A percentile compares a stretch with the other conserved stretches of the same genome.
phyloP scores from a whole-genome alignment of 2,888 invertebrate species.

The Suillia variegata region DNA sequence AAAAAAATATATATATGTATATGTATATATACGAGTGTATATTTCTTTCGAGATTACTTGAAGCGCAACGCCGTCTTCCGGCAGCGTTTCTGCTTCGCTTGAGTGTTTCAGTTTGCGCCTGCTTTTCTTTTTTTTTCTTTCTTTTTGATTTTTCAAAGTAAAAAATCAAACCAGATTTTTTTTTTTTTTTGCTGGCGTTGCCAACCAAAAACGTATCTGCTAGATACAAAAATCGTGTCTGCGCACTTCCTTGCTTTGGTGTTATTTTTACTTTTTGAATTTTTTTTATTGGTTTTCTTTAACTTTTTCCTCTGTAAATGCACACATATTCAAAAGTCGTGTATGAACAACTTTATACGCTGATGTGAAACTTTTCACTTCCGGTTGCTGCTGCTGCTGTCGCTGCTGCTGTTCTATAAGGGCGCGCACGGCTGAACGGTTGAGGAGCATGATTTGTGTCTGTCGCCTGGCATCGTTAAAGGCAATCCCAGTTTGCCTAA shows the following conservation, averaged over 20 bases:
- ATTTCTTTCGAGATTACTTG: constrained; percentile 40
- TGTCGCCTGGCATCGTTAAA: too few relatives aligned
- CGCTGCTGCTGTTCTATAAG: too few relatives aligned
- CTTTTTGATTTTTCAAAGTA: constrained; percentile 34
- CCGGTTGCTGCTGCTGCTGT: too few relatives aligned
- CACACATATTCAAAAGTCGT: not conserved
- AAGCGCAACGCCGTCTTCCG: constrained; percentile 28
- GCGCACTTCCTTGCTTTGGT: not conserved
- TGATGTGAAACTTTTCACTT: not conserved
- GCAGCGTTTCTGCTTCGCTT: constrained; percentile 1
- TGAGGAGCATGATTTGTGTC: too few relatives aligned
- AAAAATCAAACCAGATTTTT: constrained; percentile 32
- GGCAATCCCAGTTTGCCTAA: too few relatives aligned
- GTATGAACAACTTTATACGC: not conserved
- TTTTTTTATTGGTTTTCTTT: too few relatives aligned
- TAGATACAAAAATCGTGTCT: not conserved
- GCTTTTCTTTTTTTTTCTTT: constrained; percentile 20
- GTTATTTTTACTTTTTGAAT: not conserved
- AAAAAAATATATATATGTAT: constrained; percentile 38
- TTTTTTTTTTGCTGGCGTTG: too few relatives aligned
- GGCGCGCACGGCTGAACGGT: too few relatives aligned
- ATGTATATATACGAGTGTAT: too few relatives aligned
- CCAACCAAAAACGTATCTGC: not conserved
- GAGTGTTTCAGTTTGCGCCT: too few relatives aligned
- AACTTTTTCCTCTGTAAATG: not conserved